These are phyloP conservation scores for Clavelina lepadiformis DNA, from an alignment of 23 tunicate genomes.

Conservation along the genomic window DNA sequence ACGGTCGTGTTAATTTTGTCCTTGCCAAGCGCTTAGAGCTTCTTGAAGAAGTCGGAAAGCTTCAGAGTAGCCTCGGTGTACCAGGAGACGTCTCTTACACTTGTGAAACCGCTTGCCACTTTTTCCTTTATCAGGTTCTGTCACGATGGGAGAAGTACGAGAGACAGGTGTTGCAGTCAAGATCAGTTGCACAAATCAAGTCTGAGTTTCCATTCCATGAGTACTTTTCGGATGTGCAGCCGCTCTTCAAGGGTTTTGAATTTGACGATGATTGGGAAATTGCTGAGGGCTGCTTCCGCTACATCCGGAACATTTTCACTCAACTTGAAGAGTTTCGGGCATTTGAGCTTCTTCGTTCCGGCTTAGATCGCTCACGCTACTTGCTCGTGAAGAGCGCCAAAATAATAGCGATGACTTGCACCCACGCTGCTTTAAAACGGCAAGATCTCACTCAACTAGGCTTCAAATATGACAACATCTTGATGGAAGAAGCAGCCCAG, in stretches of 20 bases:
- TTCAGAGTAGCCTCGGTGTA: constrained; percentile 83
- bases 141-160: constrained; percentile 98
- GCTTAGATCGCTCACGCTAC: constrained; percentile 95
- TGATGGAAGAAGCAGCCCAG: constrained; percentile 99
- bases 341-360: constrained; percentile 94
- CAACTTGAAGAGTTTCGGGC: constrained; percentile 98
- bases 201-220: constrained; percentile 74
- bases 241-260: constrained; percentile 54
- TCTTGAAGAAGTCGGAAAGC: constrained; percentile 82
- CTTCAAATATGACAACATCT: constrained; percentile 94
- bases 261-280: constrained; percentile 90
- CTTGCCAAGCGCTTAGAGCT: constrained; percentile 72
- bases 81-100: constrained; percentile 98
- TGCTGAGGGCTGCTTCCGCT: constrained; percentile 95
- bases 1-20: constrained; percentile 95
- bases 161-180: constrained; percentile 43
- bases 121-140: constrained; percentile 88
- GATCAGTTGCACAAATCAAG: constrained; percentile 37
- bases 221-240: constrained; percentile 71
- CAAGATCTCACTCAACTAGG: constrained; percentile 87
- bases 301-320: constrained; percentile 87
- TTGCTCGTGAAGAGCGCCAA: constrained; percentile 97
- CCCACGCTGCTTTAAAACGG: constrained; percentile 98
- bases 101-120: constrained; percentile 98
- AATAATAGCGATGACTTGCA: constrained; percentile 99